Conservation (phyloP, 2,888 invertebrate species). For the Diaperis boleti region DNA sequence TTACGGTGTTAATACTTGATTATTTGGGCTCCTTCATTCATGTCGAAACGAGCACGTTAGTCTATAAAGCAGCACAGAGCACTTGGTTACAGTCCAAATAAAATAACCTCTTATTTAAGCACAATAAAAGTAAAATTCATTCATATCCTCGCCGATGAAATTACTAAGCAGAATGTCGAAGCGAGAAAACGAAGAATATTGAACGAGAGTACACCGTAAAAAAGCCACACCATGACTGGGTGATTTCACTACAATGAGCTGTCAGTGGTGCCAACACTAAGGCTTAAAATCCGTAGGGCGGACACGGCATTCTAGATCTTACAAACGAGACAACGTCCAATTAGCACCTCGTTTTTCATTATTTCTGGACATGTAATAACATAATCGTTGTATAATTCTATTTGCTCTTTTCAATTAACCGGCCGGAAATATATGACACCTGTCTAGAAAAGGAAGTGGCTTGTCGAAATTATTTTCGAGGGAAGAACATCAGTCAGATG, state of each 20-base stretch:
- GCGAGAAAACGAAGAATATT: constrained; percentile 38
- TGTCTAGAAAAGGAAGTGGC: constrained; percentile 54
- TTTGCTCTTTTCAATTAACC: constrained; percentile 59
- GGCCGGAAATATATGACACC: constrained; percentile 62
- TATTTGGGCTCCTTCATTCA: constrained; percentile 41
- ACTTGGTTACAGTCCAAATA: constrained; percentile 13
- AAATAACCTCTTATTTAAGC: constrained; percentile 35
- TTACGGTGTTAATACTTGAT: constrained; percentile 25
- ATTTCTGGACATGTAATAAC: constrained; percentile 59
- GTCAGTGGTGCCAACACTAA: constrained; percentile 55
- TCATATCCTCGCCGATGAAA: constrained; percentile 43
- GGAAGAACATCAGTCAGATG: constrained; percentile 20
- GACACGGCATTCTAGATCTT: constrained; percentile 56
- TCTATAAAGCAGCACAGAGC: constrained; percentile 14
- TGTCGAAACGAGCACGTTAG: constrained; percentile 25
- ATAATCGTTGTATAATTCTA: constrained; percentile 62
- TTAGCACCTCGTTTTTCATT: constrained; percentile 61
- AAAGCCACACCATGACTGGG: constrained; percentile 55
- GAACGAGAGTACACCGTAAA: constrained; percentile 35
- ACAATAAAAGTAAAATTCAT: constrained; percentile 42
- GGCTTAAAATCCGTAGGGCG: constrained; percentile 52
- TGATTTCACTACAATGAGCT: constrained; percentile 56
- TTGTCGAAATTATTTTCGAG: constrained; percentile 28
- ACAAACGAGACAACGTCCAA: constrained; percentile 60
- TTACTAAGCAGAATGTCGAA: constrained; percentile 45